Evolutionary conservation across 2,797 vertebrate species (phyloP), one percentile per base, ranked within the genome.

Genomic region (Melanotaenia trifasciata): DNA sequence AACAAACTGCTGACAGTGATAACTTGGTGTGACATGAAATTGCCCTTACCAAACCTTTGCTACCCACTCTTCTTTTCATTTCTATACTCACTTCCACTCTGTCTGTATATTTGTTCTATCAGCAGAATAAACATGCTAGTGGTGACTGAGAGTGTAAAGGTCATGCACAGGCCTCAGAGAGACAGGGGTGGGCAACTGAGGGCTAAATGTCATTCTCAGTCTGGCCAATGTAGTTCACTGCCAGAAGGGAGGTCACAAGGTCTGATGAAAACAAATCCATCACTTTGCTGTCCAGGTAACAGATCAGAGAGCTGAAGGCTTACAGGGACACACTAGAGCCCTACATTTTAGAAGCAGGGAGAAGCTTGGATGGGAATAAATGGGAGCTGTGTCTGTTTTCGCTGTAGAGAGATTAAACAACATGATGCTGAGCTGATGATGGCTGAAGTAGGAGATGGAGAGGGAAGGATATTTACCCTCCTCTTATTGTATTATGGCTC

Each of bases 191-290:
- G 22, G 38, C 36, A 54, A 43, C 56, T 35, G 53, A 43, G 78
- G 61, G 64, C 69, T 82, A 82, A 89, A 90, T 88, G 90, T 87
- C 87, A 91, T 63, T 84, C 70, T 75, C 69, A 76, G 77, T 74
- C 70, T 57, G 76, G 69, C 67, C 69, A 53, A 60, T 43, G 51
- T 20, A 73, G 64, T 50, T 60, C 67, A 30, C 63, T 63, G 86
- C 88, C 67, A 64, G 74, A 64, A 78, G 89, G 75, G 78, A 77
- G 84, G 90, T 88, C 87, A 85, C 20, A 43, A 74, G 87, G 88
- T 87, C 80, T 72, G 81, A 84, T 86, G 84, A 89, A 90, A 92
- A 90, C 90, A 92, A 92, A 93, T 93, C 90, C 88, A 90, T 93
- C 90, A 93, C 71, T 88, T 88, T 78, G 57, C 78, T 79, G 84